These are phyloP conservation scores for Hymenopus coronatus DNA, from an alignment of 2,888 invertebrate genomes.

Conservation along the genomic window DNA sequence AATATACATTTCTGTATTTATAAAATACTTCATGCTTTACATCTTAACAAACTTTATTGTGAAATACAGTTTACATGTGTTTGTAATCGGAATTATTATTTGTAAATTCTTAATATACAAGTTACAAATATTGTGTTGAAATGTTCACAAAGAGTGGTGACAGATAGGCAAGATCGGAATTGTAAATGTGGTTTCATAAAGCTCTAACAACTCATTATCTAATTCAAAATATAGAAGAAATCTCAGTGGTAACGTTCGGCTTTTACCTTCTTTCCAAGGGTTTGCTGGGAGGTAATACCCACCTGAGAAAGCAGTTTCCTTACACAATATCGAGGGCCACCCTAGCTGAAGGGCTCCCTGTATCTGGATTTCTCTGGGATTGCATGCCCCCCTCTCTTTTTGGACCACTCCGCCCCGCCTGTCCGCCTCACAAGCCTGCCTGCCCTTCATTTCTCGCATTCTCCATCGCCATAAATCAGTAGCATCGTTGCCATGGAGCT, in stretches of 20 bases:
- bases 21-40: too few relatives aligned
- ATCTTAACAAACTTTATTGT: too few relatives aligned
- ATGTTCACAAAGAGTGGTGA: too few relatives aligned
- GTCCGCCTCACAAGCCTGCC: not conserved
- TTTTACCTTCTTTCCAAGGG: not conserved
- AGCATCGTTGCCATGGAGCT: constrained; percentile 19
- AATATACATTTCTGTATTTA: too few relatives aligned
- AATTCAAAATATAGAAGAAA: not conserved
- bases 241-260: not conserved
- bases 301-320: not conserved
- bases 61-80: too few relatives aligned
- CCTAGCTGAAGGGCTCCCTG: not conserved
- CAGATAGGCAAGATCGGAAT: too few relatives aligned
- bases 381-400: constrained; percentile 13
- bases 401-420: not conserved
- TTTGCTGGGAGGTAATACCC: not conserved
- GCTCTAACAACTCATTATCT: too few relatives aligned
- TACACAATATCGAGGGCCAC: not conserved
- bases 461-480: constrained; percentile 22
- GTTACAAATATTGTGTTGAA: too few relatives aligned
- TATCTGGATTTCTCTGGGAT: constrained; percentile 14
- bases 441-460: constrained; percentile 22
- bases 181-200: too few relatives aligned
- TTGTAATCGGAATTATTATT: too few relatives aligned
- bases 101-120: too few relatives aligned